Evolutionary conservation across 2,888 invertebrate genomes (phyloP).

Genomic region (Apoderus coryli): DNA sequence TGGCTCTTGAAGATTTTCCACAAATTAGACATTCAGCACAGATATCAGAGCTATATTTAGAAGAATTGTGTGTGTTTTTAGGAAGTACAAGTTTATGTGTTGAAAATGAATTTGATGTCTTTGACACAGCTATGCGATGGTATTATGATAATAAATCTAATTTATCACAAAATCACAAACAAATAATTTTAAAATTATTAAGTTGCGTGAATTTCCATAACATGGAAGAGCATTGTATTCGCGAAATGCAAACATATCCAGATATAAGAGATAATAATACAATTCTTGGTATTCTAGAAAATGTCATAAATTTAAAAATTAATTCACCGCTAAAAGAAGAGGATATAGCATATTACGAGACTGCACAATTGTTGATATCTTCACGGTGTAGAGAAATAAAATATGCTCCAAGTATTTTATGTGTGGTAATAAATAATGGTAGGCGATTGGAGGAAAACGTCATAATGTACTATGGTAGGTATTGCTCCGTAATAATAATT

Average conservation of each 20-base stretch:
- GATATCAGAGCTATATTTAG: constrained; percentile 24
- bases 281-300: constrained; percentile 21
- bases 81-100: constrained; percentile 25
- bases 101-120: constrained; percentile 27
- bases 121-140: constrained; percentile 30
- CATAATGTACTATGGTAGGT: too few species aligned
- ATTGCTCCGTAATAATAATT: too few species aligned
- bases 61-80: constrained; percentile 28
- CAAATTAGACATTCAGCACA: constrained; percentile 22
- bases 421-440: too few species aligned
- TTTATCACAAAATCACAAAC: constrained; percentile 11
- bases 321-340: too few species aligned
- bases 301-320: constrained; percentile 18
- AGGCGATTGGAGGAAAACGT: too few species aligned
- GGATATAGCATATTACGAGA: too few species aligned
- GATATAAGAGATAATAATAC: constrained; percentile 20
- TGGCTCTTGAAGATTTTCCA: constrained; percentile 26
- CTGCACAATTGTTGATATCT: too few species aligned
- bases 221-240: constrained; percentile 20
- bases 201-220: constrained; percentile 25
- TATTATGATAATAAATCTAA: constrained; percentile 28
- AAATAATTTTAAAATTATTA: constrained; percentile 22
- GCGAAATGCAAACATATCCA: constrained; percentile 23
- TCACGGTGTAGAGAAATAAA: too few species aligned
- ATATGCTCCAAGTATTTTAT: too few species aligned